Conservation (phyloP, 2,888 invertebrate genomes). For the Nephrotoma flavescens region DNA sequence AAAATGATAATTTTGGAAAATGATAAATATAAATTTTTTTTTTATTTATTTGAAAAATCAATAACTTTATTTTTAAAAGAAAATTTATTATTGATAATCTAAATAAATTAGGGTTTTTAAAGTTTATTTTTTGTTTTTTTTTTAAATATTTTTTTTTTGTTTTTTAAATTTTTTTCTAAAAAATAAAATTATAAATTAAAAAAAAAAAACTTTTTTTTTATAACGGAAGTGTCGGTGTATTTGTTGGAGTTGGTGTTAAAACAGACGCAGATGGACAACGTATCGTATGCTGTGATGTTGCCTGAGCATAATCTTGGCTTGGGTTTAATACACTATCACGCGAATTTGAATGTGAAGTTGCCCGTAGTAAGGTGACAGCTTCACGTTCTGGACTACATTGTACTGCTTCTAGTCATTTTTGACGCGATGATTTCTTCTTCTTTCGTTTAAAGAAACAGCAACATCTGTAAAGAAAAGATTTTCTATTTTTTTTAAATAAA, state of each 20-base stretch:
- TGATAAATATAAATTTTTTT: neutral
- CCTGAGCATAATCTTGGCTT: conserved; percentile 38
- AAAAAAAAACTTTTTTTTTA: conserved; percentile 17
- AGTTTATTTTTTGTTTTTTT: neutral
- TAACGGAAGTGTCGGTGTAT: conserved; percentile 36
- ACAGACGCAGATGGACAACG: conserved; percentile 36
- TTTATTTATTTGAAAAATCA: neutral
- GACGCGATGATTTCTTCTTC: conserved; percentile 92
- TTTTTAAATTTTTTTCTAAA: neutral
- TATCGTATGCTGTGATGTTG: conserved; percentile 35
- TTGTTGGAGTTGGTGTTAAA: conserved; percentile 36
- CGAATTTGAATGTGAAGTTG: conserved; percentile 47
- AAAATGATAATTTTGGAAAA: neutral
- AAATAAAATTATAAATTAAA: neutral
- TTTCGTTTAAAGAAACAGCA: conserved; percentile 98
- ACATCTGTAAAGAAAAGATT: conserved; percentile 49
- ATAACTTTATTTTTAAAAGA: neutral
- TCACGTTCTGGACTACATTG: conserved; percentile 49
- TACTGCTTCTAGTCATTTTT: conserved; percentile 73
- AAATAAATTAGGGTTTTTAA: neutral
- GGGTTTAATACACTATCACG: conserved; percentile 39
- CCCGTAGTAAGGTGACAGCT: conserved; percentile 44
- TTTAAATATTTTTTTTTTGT: neutral
- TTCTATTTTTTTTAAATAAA: conserved; percentile 4
- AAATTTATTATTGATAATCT: neutral